Evolutionary conservation across 2,797 vertebrate genomes (phyloP), one percentile per base, ranked within the genome.

Genomic region (Zalophus californianus): DNA sequence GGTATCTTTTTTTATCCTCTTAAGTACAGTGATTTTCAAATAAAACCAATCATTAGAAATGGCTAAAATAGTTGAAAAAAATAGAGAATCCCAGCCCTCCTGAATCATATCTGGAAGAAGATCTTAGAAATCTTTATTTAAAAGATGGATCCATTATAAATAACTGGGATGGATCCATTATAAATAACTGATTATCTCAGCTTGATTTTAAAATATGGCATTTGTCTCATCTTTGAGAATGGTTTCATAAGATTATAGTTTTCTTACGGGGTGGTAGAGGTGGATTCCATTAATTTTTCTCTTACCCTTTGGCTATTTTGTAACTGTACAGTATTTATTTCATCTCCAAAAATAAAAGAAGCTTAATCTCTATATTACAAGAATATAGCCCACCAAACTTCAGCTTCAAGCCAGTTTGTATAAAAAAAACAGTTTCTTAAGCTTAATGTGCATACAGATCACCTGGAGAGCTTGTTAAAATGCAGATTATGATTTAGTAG

Each of bases 11-110:
- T 84, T 3, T 32, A 79, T 77, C 10, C 13, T 68, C 12, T n/a
- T 86, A 84, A 84, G 68, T 44, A 66, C 21, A 78, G 58, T 87
- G 50, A 91, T 82, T 82, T 95, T 86, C 62, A 58, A 52, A 58
- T 90, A 48, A 44, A 41, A 58, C 52, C 73, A 86, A 75, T 91
- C 23, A 83, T 87, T 73, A 95, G 78, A 85, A 96, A 85, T 85
- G 29, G 50, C 72, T 75, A 48, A 93, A 83, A 35, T 54, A 38
- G 29, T 77, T 77, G n/a, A 66, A 32, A 90, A 95, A 94, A 92
- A 44, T 64, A 79, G 5, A 78, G 44, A 66, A 64, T 94, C 25
- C 32, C 58, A 95, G 35, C 29, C 56, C 18, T 88, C 48, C 12
- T 84, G 35, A 95, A 75, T 88, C 41, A 84, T 23, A 82, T 56